These are phyloP conservation scores for Aphelenchoides besseyi DNA, from an alignment of 1,140 invertebrate genomes.

Conservation along the genomic window DNA sequence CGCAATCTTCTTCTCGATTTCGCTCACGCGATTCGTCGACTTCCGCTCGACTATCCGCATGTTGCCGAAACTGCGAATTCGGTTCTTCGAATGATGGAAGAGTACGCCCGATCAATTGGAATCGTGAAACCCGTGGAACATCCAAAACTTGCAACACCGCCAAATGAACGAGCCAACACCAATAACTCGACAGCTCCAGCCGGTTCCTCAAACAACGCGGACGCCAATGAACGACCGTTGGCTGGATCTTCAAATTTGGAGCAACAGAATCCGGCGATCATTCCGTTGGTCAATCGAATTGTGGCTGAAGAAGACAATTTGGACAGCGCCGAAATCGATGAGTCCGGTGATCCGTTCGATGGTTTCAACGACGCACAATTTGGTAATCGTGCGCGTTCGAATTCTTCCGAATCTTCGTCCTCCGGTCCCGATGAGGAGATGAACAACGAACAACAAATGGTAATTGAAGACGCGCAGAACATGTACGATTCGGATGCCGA, in stretches of 20 bases:
- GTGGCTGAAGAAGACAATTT: background rate
- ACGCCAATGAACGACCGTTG: background rate
- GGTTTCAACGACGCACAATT: constrained; percentile 2
- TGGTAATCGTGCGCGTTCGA: background rate
- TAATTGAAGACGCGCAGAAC: background rate
- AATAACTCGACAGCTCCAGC: background rate
- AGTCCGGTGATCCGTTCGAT: background rate
- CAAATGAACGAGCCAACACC: background rate
- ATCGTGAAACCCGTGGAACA: background rate
- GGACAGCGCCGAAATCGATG: constrained; percentile 1
- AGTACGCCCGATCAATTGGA: constrained; percentile 15
- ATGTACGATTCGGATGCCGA: constrained; percentile 1
- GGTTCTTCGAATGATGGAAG: constrained; percentile 5
- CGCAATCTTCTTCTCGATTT: constrained; percentile 4
- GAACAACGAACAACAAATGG: background rate
- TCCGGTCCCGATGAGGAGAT: constrained; percentile 2
- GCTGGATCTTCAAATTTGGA: too few relatives aligned
- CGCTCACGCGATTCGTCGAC: background rate
- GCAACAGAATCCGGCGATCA: too few relatives aligned
- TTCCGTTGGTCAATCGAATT: constrained; percentile 1
- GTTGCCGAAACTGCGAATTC: constrained; percentile 16
- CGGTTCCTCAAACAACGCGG: background rate
- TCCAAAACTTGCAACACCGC: background rate
- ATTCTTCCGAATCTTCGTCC: background rate
- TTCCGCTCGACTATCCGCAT: constrained; percentile 6